These are phyloP conservation scores for Nycteola revayana DNA, from an alignment of 2,888 invertebrate genomes.

Conservation along the genomic window DNA sequence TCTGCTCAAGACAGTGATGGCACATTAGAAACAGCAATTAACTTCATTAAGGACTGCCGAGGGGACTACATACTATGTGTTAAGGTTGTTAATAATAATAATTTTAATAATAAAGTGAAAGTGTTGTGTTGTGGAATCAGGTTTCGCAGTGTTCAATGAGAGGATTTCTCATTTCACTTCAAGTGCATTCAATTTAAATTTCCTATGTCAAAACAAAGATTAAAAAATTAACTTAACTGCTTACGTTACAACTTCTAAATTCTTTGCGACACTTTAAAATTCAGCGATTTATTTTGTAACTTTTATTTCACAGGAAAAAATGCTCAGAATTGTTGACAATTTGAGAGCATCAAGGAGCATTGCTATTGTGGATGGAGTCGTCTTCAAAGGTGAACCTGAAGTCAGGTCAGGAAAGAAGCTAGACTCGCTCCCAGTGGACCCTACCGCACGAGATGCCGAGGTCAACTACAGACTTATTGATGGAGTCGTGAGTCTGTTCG, in stretches of 20 bases:
- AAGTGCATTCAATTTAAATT: slow-evolving; percentile 23
- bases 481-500: slow-evolving; percentile 87
- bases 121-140: slow-evolving; percentile 45
- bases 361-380: slow-evolving; percentile 84
- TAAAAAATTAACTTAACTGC: too few species aligned
- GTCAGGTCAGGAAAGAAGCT: slow-evolving; percentile 80
- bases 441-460: slow-evolving; percentile 86
- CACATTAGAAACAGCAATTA: slow-evolving; percentile 83
- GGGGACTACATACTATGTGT: slow-evolving; percentile 86
- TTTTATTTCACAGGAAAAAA: slow-evolving; percentile 83
- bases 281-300: slow-evolving; percentile 1
- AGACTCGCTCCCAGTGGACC: slow-evolving; percentile 87
- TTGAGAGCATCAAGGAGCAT: slow-evolving; percentile 67
- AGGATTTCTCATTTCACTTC: slow-evolving; percentile 30
- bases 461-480: slow-evolving; percentile 88
- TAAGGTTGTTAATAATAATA: slow-evolving; percentile 81
- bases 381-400: slow-evolving; percentile 78
- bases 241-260: too few species aligned
- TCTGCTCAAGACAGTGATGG: slow-evolving; percentile 75
- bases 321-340: slow-evolving; percentile 86
- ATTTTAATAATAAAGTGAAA: slow-evolving; percentile 65
- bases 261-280: too few species aligned
- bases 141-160: slow-evolving; percentile 21
- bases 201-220: too few species aligned
- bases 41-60: slow-evolving; percentile 87